Evolutionary conservation across 1,140 invertebrate genomes (phyloP), one percentile per base, ranked within the genome.

Genomic region (Eriosoma lanigerum): DNA sequence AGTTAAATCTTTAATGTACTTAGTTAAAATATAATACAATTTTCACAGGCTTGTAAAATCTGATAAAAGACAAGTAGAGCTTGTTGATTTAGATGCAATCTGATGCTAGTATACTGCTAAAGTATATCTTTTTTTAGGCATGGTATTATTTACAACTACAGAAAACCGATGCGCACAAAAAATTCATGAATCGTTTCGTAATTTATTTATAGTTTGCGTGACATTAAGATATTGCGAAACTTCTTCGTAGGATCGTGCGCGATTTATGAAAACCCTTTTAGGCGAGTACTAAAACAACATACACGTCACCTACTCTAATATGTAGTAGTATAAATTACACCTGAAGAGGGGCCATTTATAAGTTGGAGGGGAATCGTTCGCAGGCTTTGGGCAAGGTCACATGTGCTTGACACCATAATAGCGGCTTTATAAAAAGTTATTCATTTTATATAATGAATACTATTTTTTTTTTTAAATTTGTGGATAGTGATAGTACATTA

Each of bases 141-240:
- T n/a, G 8, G 32, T 38, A 38, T 38, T 38, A 8, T 38, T 38
- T 38, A 38, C 8, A 38, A 38, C 8, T 8, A 38, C 8, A 38
- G 8, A 38, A 8, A 38, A 38, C 8, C 13, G 12, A 21, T 46
- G 21, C 13, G 44, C 6, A 21, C 38, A 6, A 21, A 38, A 4
- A 38, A 8, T 38, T 38, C n/a, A 44, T 38, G 4, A 48, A 15
- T 21, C 38, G 21, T 68, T 48, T 68, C 6, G 8, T 12, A 68
- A 48, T 68, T 8, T 68, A 68, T 68, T 68, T 68, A 68, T 68
- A 68, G 66, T 17, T 44, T 13, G 54, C 29, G 54, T 76, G 73
- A 76, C 73, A 76, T 76, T 76, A 76, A 76, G 21, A 21, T n/a
- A 26, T 76, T 58, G 54, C 73, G 54, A 76, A 76, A 73, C 29